Base-by-base conservation (phyloP, 2,888 invertebrate species). In the Hypomecis punctinalis region DNA sequence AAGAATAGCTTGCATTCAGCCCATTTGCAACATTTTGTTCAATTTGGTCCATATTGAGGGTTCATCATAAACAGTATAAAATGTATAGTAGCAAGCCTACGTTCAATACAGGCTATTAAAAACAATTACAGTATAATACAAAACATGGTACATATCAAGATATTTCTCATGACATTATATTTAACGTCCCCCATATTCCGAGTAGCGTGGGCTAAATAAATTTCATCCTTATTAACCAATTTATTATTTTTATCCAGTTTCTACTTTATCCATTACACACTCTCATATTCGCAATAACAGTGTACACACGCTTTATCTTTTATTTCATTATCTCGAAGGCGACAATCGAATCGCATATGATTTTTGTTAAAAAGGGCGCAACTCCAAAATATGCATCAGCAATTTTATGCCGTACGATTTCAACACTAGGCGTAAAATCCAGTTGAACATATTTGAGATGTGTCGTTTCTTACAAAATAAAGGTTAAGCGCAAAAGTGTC, bases 401-500 rank as follows among this genome's bases (percentile, higher is more conserved):
- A 60, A 51, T 54, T 66, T 11, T 43, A 36, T 5, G 11, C 35
- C 13, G 13, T 46, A 9, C 9, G 6, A 33, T 49, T 68, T 5
- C 37, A 11, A 36, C 51, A 9, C 0, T 4, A n/a, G 0, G 0
- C 0, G 0, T 1, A 13, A 42, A 5, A 43, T 1, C 13, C 11
- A 5, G 39, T 61, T 54, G 10, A 36, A 51, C 5, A 40, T 23
- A 6, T 7, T 8, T 37, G 0, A 42, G 9, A 55, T 76, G 40
- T 40, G 39, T 9, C 9, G 4, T 43, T 45, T 42, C 9, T 0
- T 11, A n/a, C 57, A 39, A 5, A 37, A 39, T 5, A 3, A 8
- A 64, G 60, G 6, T 64, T 45, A 71, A 75, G 71, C 71, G 64
- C 75, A 75, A 76, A 77, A 72, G 76, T 81, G 79, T 80, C 79